These are phyloP conservation scores for Caenorhabditis virilis DNA, from an alignment of 2,888 invertebrate species.

Conservation along the genomic window DNA sequence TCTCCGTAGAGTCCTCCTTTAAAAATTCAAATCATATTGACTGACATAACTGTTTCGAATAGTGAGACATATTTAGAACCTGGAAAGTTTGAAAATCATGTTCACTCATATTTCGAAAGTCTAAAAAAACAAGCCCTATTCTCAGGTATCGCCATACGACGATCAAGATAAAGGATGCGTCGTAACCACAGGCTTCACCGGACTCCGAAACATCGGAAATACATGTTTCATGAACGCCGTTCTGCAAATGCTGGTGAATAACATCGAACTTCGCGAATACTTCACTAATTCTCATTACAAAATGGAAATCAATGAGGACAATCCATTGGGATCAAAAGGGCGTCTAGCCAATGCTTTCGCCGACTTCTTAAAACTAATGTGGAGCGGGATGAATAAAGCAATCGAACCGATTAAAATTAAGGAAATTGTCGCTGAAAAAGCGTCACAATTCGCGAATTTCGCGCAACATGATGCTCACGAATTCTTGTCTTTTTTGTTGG, in stretches of 20 bases:
- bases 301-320: slow-evolving; percentile 71
- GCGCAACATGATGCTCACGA: slow-evolving; percentile 74
- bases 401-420: slow-evolving; percentile 71
- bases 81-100: too few relatives aligned
- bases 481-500: slow-evolving; percentile 72
- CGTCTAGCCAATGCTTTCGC: slow-evolving; percentile 72
- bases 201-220: slow-evolving; percentile 72
- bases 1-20: too few relatives aligned
- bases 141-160: slow-evolving; percentile 37
- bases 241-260: slow-evolving; percentile 72
- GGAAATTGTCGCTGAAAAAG: slow-evolving; percentile 71
- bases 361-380: slow-evolving; percentile 71
- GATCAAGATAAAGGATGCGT: slow-evolving; percentile 35
- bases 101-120: too few relatives aligned
- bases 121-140: too few relatives aligned
- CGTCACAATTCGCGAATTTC: slow-evolving; percentile 72
- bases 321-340: slow-evolving; percentile 69
- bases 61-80: too few relatives aligned
- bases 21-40: too few relatives aligned
- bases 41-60: too few relatives aligned
- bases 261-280: slow-evolving; percentile 71
- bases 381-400: slow-evolving; percentile 70
- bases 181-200: slow-evolving; percentile 70
- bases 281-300: slow-evolving; percentile 70
- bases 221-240: slow-evolving; percentile 74